A percentile compares a stretch with the other conserved stretches of the same genome.
Conservation (phyloP, 64 coral and sea anemone species). For the Pocillopora verrucosa region DNA sequence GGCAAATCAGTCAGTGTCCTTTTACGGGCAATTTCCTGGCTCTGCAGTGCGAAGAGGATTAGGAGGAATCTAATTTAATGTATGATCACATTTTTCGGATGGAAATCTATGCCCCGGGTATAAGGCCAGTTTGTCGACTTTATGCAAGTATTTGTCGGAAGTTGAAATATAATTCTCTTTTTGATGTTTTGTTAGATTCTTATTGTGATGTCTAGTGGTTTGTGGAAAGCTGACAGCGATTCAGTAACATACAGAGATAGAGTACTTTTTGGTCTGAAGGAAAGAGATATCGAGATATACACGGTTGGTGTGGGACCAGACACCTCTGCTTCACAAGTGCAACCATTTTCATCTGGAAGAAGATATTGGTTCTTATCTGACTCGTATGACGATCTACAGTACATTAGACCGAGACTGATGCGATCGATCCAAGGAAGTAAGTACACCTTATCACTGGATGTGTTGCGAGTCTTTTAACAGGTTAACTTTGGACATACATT, state of each 20-base stretch:
- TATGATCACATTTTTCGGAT: too few species aligned
- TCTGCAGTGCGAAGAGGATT: too few species aligned
- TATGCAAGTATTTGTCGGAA: not conserved
- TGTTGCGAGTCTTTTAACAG: too few species aligned
- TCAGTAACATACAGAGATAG: not conserved
- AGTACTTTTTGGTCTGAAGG: not conserved
- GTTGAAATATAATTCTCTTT: too few species aligned
- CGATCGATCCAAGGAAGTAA: conserved; percentile 25
- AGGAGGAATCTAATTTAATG: too few species aligned
- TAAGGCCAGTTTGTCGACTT: too few species aligned
- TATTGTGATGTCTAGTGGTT: conserved; percentile 39
- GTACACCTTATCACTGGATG: not conserved
- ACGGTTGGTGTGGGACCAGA: conserved; percentile 32
- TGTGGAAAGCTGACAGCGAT: conserved; percentile 35
- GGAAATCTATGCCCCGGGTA: too few species aligned
- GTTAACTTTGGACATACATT: too few species aligned
- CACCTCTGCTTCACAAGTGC: conserved; percentile 11
- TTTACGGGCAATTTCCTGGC: too few species aligned
- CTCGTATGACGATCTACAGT: conserved; percentile 37
- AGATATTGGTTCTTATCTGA: conserved; percentile 36
- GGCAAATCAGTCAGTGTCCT: too few species aligned
- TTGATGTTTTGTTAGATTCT: conserved; percentile 16
- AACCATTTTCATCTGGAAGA: conserved; percentile 18
- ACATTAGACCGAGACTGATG: conserved; percentile 3
- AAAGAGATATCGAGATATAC: conserved; percentile 22